Percentiles rank a stretch among this genome's conserved stretches.
Conservation (phyloP, 2,888 invertebrate species). For the Nyleta sp. region DNA sequence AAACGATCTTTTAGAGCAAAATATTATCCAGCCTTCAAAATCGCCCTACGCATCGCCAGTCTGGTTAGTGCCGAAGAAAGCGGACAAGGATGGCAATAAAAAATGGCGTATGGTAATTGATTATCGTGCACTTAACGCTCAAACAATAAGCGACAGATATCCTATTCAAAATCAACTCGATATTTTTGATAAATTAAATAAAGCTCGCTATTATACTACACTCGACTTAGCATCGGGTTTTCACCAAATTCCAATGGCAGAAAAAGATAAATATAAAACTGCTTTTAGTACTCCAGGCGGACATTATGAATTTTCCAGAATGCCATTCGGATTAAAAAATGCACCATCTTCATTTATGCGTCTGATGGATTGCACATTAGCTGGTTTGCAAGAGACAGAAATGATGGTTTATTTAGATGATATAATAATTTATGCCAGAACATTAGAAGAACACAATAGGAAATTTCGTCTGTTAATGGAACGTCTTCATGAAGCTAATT, state of each 20-base stretch:
- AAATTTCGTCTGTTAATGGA: conserved; percentile 52
- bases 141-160: conserved; percentile 46
- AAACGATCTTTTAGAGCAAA: too few relatives aligned
- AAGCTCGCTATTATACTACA: conserved; percentile 50
- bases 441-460: conserved; percentile 44
- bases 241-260: conserved; percentile 14
- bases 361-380: conserved; percentile 72
- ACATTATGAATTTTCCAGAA: conserved; percentile 1
- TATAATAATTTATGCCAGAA: conserved; percentile 53
- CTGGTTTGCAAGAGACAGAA: conserved; percentile 65
- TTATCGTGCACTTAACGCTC: conserved; percentile 50
- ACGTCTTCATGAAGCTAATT: conserved; percentile 52
- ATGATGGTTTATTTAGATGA: conserved; percentile 65
- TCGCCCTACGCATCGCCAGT: neutral
- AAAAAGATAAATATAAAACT: conserved; percentile 11
- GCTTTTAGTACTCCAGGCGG: neutral
- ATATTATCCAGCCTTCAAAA: too few relatives aligned
- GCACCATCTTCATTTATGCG: conserved; percentile 72
- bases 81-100: conserved; percentile 32
- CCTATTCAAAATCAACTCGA: conserved; percentile 53
- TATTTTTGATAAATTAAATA: conserved; percentile 47
- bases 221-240: conserved; percentile 59
- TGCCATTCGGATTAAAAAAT: conserved; percentile 1
- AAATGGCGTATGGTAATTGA: conserved; percentile 31
- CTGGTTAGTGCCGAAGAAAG: conserved; percentile 59